Evolutionary conservation across 2,113 vertebrate species (phyloP).

Genomic region (Pollachius pollachius): DNA sequence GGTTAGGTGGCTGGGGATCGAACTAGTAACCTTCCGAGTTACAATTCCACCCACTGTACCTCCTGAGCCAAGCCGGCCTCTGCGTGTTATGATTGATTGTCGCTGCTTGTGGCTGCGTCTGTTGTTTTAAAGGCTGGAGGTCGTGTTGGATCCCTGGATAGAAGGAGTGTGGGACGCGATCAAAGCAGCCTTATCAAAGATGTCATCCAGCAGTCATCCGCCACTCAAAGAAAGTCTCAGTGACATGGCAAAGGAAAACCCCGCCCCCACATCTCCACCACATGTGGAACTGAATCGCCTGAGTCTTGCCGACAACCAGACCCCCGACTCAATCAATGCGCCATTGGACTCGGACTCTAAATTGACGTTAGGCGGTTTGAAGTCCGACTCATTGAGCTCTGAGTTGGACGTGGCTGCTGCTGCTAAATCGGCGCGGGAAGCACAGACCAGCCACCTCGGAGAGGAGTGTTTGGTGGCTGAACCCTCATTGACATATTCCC

Average conservation of each 20-base stretch:
- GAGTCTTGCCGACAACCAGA: constrained; percentile 64
- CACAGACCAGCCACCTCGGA: constrained; percentile 11
- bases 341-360: constrained; percentile 24
- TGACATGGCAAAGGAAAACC: neutral
- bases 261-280: constrained; percentile 34
- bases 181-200: constrained; percentile 64
- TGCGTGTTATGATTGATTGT: neutral
- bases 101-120: neutral
- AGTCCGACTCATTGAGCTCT: no score
- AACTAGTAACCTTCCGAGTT: no score
- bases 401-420: neutral
- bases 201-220: constrained; percentile 50
- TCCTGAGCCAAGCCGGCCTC: no score
- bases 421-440: constrained; percentile 17
- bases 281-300: constrained; percentile 71
- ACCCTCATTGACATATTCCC: constrained; percentile 76
- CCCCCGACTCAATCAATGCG: constrained; percentile 11
- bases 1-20: no score
- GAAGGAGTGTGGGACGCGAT: constrained; percentile 89
- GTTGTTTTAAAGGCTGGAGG: constrained; percentile 79
- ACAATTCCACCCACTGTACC: no score
- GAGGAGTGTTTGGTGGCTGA: constrained; percentile 17
- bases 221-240: neutral
- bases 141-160: constrained; percentile 95
- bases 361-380: constrained; percentile 30